Evolutionary conservation across 2,113 vertebrate genomes (phyloP), one percentile per base, ranked within the genome.

Genomic region (Pygoscelis adeliae): DNA sequence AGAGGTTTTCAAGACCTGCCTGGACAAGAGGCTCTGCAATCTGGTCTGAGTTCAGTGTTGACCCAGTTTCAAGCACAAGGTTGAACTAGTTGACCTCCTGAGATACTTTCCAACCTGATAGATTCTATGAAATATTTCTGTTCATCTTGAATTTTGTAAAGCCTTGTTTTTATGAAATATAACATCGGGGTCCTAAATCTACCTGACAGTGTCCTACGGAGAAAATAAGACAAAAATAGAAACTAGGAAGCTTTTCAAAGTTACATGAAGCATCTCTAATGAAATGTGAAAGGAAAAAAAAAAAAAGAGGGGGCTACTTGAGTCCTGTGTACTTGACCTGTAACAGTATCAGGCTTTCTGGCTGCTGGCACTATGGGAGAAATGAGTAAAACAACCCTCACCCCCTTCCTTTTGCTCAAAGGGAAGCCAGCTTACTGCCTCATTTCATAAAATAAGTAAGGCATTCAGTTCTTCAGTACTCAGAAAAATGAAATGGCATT

Each of bases 321-420:
- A 79, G 70, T 91, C 61, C 34, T 93, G 59, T 94, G 46, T 77
- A 67, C 86, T 93, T 90, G 90, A 90, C 83, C 93, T 83, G 27
- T 65, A 58, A 18, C 63, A 63, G 29, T 47, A 56, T 53, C 30
- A 58, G 85, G 63, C 62, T 94, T 82, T 80, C 70, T 94, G 93
- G 66, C 87, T 93, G 61, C 87, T 94, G 78, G 78, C 44, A 8
- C 20, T 46, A 1, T 10, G 58, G 80, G 44, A 91, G 70, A 30
- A 85, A 61, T 11, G 61, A 90, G 66, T 94, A 67, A 67, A 93
- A 56, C 56, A 82, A 16, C 69, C 47, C 56, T 89, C 52, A 46
- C 46, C 42, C 55, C 77, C 77, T 59, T 46, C n/a, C 46, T 85
- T 84, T 19, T 93, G 66, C 66, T 85, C 47, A 11, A 56, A 61